phyloP scores from a whole-genome alignment of 2,797 vertebrate species.

The Rallus crepitans region DNA sequence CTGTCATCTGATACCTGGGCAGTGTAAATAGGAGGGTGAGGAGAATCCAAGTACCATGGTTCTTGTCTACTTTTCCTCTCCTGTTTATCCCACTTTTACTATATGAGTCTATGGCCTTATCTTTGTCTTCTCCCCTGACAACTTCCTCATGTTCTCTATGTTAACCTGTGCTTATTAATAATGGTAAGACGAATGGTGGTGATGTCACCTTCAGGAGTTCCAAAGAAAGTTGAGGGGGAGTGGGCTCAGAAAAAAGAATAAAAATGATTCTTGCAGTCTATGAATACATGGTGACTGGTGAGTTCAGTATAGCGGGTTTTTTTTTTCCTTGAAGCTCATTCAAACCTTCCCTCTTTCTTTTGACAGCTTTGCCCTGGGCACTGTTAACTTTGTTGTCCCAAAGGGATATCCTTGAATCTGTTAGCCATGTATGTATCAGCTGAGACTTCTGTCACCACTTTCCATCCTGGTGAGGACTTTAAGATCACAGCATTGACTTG shows the following conservation, averaged over 20 bases:
- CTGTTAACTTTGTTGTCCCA: slow-evolving; percentile 33
- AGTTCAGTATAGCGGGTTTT: not conserved
- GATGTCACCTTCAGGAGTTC: not conserved
- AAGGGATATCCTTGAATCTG: slow-evolving; percentile 23
- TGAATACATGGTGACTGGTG: not conserved
- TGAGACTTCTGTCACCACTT: slow-evolving; percentile 20
- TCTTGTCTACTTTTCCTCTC: not conserved
- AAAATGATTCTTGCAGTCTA: not conserved
- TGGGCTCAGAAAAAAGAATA: not conserved
- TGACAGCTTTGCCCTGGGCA: slow-evolving; percentile 35
- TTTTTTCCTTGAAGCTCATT: not conserved
- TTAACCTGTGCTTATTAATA: not conserved
- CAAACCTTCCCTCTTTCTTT: not conserved
- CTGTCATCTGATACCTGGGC: not conserved
- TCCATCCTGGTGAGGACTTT: slow-evolving; percentile 5
- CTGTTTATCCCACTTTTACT: not conserved
- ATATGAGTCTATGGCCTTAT: not conserved
- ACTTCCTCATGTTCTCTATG: not conserved
- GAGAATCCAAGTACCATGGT: too few species aligned
- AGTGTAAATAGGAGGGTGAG: too few species aligned
- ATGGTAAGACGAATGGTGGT: not conserved
- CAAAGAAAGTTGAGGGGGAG: not conserved
- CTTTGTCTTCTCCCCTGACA: not conserved
- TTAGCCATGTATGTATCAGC: not conserved
- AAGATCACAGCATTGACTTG: not conserved